A percentile compares a stretch with the other conserved stretches of the same genome.
Evolutionary conservation across 53 echinoderm and acorn worm genomes (phyloP).

Genomic region (Holothuria leucospilota): DNA sequence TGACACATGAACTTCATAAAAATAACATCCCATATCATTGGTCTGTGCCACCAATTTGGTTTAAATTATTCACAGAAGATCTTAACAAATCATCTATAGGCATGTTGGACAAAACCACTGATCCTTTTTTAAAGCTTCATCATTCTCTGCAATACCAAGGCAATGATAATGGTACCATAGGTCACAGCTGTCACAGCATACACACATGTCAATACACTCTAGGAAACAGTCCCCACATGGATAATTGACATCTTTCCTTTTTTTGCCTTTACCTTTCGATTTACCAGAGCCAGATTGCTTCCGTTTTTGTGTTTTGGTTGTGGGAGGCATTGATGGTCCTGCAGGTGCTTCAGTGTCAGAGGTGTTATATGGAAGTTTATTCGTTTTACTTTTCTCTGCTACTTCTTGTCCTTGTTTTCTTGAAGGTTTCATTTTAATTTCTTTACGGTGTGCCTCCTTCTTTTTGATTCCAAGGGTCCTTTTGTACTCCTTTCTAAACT

Average conservation of each 20-base stretch:
- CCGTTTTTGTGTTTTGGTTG: neutral
- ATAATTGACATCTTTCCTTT: neutral
- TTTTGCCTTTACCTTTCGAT: neutral
- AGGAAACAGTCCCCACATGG: neutral
- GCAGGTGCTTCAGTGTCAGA: neutral
- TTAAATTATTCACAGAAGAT: no score
- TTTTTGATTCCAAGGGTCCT: neutral
- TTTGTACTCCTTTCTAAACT: neutral
- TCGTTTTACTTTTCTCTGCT: neutral
- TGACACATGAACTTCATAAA: no score
- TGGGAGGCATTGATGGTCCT: neutral
- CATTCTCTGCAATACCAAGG: neutral
- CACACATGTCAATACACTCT: neutral
- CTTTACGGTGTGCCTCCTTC: constrained; percentile 16
- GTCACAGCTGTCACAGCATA: neutral
- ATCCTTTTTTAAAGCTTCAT: no score
- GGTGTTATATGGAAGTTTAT: neutral
- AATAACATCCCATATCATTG: no score
- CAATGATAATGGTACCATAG: constrained; percentile 27
- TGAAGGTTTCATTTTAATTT: neutral
- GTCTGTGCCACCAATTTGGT: no score
- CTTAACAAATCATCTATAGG: no score
- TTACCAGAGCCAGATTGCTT: neutral
- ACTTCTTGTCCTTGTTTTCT: no score
- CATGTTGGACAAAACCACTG: no score